Conservation (phyloP, 2,888 invertebrate genomes). For the Bellardia bayeri region DNA sequence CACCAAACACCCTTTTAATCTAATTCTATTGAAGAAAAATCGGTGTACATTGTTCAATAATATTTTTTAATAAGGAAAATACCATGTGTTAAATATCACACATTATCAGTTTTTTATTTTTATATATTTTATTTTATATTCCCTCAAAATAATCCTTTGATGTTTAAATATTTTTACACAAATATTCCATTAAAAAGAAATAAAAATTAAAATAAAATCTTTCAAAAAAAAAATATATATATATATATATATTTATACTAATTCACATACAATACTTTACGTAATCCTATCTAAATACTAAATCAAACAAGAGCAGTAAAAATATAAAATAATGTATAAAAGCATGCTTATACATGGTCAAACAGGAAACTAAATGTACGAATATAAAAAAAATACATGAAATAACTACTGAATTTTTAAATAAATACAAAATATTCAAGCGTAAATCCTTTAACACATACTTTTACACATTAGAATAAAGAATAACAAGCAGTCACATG, state of each 20-base stretch:
- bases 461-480: slow-evolving; percentile 34
- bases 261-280: slow-evolving; percentile 23
- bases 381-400: slow-evolving; percentile 5
- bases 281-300: slow-evolving; percentile 65
- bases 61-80: slow-evolving; percentile 22
- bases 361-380: slow-evolving; percentile 12
- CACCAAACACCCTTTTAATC: background rate
- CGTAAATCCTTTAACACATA: slow-evolving; percentile 65
- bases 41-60: background rate
- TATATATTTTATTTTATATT: background rate
- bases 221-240: slow-evolving; percentile 16
- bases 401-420: slow-evolving; percentile 30
- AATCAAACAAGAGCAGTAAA: slow-evolving; percentile 49
- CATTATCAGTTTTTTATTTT: slow-evolving; percentile 42
- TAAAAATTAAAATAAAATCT: slow-evolving; percentile 37
- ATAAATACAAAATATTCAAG: slow-evolving; percentile 71
- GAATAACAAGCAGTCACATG: slow-evolving; percentile 28
- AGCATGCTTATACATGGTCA: slow-evolving; percentile 51
- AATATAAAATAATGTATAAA: background rate
- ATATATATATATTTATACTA: background rate
- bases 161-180: slow-evolving; percentile 52
- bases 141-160: slow-evolving; percentile 56
- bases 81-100: slow-evolving; percentile 57
- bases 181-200: slow-evolving; percentile 59
- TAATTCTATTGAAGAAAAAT: background rate